These are phyloP conservation scores for Sinhomidia bicolor DNA, from an alignment of 2,888 invertebrate species.

Conservation along the genomic window DNA sequence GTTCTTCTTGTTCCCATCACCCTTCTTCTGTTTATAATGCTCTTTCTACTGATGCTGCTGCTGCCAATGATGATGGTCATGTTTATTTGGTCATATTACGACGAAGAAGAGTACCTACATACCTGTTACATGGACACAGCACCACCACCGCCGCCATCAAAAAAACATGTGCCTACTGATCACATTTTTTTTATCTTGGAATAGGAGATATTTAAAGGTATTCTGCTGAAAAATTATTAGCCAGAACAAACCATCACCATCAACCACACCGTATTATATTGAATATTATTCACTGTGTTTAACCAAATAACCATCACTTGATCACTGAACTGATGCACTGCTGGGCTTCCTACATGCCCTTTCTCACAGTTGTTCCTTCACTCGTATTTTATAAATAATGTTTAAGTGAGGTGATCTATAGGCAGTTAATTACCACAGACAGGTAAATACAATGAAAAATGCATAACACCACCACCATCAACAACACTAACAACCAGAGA, in stretches of 20 bases:
- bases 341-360: slow-evolving; percentile 43
- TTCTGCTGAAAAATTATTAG: neutral
- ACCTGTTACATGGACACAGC: slow-evolving; percentile 1
- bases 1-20: slow-evolving; percentile 49
- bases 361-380: slow-evolving; percentile 24
- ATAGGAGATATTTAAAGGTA: slow-evolving; percentile 13
- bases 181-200: slow-evolving; percentile 21
- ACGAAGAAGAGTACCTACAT: neutral
- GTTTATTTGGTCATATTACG: neutral
- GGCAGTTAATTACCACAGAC: slow-evolving; percentile 47
- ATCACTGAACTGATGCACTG: slow-evolving; percentile 20
- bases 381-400: too few relatives aligned
- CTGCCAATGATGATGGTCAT: slow-evolving; percentile 12
- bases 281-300: slow-evolving; percentile 39
- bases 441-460: slow-evolving; percentile 55
- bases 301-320: slow-evolving; percentile 36
- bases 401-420: slow-evolving; percentile 4
- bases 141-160: neutral
- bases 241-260: slow-evolving; percentile 14
- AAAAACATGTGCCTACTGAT: slow-evolving; percentile 27
- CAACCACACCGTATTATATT: slow-evolving; percentile 13
- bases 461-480: slow-evolving; percentile 44
- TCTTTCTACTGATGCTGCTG: neutral
- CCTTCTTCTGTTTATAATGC: slow-evolving; percentile 20
- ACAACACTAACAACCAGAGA: slow-evolving; percentile 2